A percentile compares a stretch with the other conserved stretches of the same genome.
Evolutionary conservation across 2,113 vertebrate species (phyloP).

Genomic region (Rhegmatorhina hoffmannsi): DNA sequence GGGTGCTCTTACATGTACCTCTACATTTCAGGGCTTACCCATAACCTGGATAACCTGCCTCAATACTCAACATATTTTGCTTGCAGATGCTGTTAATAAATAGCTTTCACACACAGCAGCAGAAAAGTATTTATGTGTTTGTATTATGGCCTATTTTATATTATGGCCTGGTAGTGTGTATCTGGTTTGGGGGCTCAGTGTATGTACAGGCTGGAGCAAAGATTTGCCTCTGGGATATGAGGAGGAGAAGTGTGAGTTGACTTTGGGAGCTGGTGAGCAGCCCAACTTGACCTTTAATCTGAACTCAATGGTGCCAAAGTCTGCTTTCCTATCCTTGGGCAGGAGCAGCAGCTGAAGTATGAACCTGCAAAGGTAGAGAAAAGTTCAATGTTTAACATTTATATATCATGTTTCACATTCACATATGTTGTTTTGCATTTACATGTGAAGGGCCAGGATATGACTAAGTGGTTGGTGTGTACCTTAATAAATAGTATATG

Average conservation of each 20-base stretch:
- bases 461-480: neutral
- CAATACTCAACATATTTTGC: neutral
- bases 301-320: neutral
- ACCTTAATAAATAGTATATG: neutral
- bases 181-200: neutral
- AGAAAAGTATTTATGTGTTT: neutral
- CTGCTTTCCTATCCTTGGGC: neutral
- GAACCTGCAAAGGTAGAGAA: neutral
- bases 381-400: neutral
- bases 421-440: neutral
- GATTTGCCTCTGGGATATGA: neutral
- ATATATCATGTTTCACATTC: neutral
- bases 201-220: neutral
- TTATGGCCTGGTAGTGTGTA: neutral
- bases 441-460: neutral
- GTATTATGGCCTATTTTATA: neutral
- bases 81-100: neutral
- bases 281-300: neutral
- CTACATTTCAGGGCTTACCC: neutral
- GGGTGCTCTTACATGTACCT: neutral
- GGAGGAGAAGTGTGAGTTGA: neutral
- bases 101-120: neutral
- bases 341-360: neutral
- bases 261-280: neutral
- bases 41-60: neutral